Base-by-base conservation (phyloP, 2,888 invertebrate genomes). In the Nemoura dubitans region DNA sequence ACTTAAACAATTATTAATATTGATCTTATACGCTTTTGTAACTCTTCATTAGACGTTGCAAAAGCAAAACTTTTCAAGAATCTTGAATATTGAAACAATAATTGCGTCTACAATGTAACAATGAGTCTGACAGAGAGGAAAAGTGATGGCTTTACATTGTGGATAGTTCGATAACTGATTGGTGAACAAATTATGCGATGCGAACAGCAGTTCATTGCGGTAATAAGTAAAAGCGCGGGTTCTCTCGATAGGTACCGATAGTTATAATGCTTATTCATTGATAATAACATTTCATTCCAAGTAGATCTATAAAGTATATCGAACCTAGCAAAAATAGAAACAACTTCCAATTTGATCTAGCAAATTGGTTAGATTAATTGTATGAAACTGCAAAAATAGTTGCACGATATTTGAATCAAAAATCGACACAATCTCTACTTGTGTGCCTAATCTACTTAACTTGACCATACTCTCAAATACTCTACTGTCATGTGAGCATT, bases 341-440 rank as follows among this genome's bases (percentile, higher is more conserved):
- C 59, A 59, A 59, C 6, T 21, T 59, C 59, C 59, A 59, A 59
- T 59, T 59, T 59, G 10, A 59, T 16, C 36, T n/a, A 59, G 59
- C 2, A 59, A 59, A 59, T 59, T 10, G 59, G 59, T 59, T 59
- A 59, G 59, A 21, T 59, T 59, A 59, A 59, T 59, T 59, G 21
- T 21, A 59, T 2, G 14, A 21, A 59, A 21, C 59, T 59, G 59
- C 59, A 59, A 59, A 59, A 59, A 21, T 59, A 59, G 21, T 59
- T 59, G 59, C 59, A 59, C 59, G 21, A 59, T 59, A 59, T 59
- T 59, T 59, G 59, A 78, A 78, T 78, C 78, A 78, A 78, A 86
- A 86, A 82, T 42, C 82, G 27, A 86, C 86, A 86, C 86, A 86
- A 86, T 86, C 86, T 86, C 59, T 86, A 86, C 85, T 81, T 86